Conservation (phyloP, 2,113 vertebrate species). For the Dicerorhinus sumatrensis region DNA sequence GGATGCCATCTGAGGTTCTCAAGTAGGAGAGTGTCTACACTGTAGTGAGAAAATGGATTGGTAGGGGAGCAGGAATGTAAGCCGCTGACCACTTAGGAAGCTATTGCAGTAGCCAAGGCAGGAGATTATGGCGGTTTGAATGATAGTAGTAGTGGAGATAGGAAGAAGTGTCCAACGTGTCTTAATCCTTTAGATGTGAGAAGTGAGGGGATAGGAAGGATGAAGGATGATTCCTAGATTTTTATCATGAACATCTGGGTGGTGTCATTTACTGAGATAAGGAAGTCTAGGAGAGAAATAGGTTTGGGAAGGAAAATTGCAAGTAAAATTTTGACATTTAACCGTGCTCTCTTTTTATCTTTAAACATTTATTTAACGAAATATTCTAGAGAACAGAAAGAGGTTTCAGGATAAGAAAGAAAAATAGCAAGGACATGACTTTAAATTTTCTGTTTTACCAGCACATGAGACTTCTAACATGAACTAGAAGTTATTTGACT, state of each 20-base stretch:
- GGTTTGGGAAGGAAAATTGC: conserved; percentile 20
- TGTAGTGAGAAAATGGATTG: not conserved
- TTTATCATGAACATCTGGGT: not conserved
- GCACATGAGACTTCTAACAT: not conserved
- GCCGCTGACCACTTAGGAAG: not conserved
- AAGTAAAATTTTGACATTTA: conserved; percentile 30
- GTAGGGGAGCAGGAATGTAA: not conserved
- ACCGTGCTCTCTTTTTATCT: conserved; percentile 9
- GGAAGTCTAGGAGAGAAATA: not conserved
- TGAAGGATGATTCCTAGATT: not conserved
- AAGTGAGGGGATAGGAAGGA: not conserved
- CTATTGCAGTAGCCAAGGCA: not conserved
- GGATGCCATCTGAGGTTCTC: not conserved
- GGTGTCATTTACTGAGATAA: conserved; percentile 16
- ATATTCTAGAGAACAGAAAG: conserved; percentile 38
- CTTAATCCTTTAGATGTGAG: not conserved
- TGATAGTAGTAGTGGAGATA: not conserved
- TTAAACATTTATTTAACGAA: conserved; percentile 58
- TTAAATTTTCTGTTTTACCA: conserved; percentile 35
- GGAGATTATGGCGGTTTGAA: not conserved
- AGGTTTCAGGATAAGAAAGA: not conserved
- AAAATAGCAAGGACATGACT: conserved; percentile 36
- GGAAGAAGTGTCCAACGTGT: not conserved
- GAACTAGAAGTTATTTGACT: not conserved
- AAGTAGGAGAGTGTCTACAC: not conserved